These are phyloP conservation scores for Scaptomyza montana DNA, from an alignment of 1,140 invertebrate species.

Conservation along the genomic window DNA sequence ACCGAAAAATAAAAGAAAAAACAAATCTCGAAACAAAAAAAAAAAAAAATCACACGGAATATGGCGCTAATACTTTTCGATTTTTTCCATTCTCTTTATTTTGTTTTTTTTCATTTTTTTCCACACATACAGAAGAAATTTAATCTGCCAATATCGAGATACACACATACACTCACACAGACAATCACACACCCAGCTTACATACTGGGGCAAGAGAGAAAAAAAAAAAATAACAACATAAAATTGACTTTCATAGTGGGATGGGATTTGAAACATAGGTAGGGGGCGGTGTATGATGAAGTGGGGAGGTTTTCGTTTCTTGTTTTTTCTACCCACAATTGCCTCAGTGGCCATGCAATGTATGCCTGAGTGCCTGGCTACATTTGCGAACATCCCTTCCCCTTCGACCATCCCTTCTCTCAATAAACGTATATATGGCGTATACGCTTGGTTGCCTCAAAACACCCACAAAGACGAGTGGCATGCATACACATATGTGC, in stretches of 20 bases:
- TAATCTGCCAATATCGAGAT: conserved; percentile 72
- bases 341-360: conserved; percentile 64
- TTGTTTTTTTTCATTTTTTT: conserved; percentile 1
- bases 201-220: no score
- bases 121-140: conserved; percentile 24
- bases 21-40: conserved; percentile 51
- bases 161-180: conserved; percentile 24
- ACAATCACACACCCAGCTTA: no score
- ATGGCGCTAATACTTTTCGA: conserved; percentile 74
- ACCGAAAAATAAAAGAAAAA: not conserved
- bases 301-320: conserved; percentile 12
- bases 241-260: not conserved
- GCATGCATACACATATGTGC: conserved; percentile 30
- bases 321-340: conserved; percentile 38
- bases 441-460: conserved; percentile 63
- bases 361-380: conserved; percentile 70
- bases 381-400: conserved; percentile 36
- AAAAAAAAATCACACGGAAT: conserved; percentile 69
- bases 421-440: conserved; percentile 36
- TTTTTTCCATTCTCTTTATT: conserved; percentile 46
- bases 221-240: not conserved
- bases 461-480: no score
- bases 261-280: not conserved
- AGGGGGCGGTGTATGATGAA: no score
- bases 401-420: not conserved